A percentile compares a stretch with the other conserved stretches of the same genome.
Evolutionary conservation across 2,888 invertebrate species (phyloP).

Genomic region (Agrenia bidenticulata): DNA sequence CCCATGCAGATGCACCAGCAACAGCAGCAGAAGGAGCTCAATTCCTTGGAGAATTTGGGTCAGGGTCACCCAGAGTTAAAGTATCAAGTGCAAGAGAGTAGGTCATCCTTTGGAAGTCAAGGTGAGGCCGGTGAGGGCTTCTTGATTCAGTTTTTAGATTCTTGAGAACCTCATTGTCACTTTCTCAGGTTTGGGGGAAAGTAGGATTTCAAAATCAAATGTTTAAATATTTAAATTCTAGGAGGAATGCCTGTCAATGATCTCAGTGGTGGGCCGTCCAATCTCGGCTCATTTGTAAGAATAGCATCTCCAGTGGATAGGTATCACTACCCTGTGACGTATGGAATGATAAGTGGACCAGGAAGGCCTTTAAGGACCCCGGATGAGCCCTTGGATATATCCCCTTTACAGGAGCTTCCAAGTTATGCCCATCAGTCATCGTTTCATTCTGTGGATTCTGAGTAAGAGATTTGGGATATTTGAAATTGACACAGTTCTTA

Average conservation of each 20-base stretch:
- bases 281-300: constrained; percentile 8
- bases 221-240: too few species aligned
- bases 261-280: constrained; percentile 1
- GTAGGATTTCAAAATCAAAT: too few species aligned
- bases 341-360: constrained; percentile 21
- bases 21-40: constrained; percentile 45
- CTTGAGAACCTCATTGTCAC: too few species aligned
- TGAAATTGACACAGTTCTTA: neutral
- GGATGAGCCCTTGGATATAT: neutral
- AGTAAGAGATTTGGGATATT: neutral
- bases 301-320: constrained; percentile 10
- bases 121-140: too few species aligned
- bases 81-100: constrained; percentile 37
- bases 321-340: neutral
- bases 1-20: constrained; percentile 26
- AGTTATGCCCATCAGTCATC: constrained; percentile 11
- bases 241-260: constrained; percentile 11
- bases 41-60: constrained; percentile 49
- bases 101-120: constrained; percentile 47
- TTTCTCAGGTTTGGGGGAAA: too few species aligned
- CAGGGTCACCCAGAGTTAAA: constrained; percentile 25
- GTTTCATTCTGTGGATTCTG: constrained; percentile 12
- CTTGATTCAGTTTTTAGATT: too few species aligned
- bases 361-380: constrained; percentile 8
- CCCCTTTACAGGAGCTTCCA: constrained; percentile 15